These are phyloP conservation scores for Hephaestus fuliginosus DNA, from an alignment of 2,797 vertebrate genomes.

Conservation along the genomic window DNA sequence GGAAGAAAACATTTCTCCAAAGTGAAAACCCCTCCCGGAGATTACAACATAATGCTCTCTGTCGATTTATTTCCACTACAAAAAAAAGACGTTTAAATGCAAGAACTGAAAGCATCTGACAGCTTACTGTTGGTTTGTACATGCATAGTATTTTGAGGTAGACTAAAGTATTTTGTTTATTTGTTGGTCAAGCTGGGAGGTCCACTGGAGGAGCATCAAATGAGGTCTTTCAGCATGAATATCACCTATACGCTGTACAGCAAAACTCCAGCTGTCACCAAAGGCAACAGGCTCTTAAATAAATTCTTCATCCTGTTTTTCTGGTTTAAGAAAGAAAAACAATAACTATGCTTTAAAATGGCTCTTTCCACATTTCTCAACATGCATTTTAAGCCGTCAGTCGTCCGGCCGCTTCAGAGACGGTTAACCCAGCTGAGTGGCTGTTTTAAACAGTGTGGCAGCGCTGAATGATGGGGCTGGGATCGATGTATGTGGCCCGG, in stretches of 20 bases:
- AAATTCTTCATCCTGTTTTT: not conserved
- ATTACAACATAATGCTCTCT: slow-evolving; percentile 32
- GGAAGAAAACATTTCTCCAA: slow-evolving; percentile 20
- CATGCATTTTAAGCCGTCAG: not conserved
- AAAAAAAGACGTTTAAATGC: slow-evolving; percentile 15
- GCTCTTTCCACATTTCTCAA: not conserved
- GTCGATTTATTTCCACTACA: slow-evolving; percentile 31
- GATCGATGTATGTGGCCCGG: slow-evolving; percentile 65
- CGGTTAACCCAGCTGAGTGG: slow-evolving; percentile 38
- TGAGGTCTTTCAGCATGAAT: not conserved
- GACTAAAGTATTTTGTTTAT: slow-evolving; percentile 12
- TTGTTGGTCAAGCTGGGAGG: not conserved
- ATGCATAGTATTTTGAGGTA: slow-evolving; percentile 10
- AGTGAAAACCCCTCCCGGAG: slow-evolving; percentile 22
- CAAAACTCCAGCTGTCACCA: not conserved
- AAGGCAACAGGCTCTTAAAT: not conserved
- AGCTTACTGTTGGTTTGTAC: slow-evolving; percentile 1
- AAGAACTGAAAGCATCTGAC: slow-evolving; percentile 9
- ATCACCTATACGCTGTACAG: not conserved
- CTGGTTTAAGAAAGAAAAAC: not conserved
- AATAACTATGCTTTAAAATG: not conserved
- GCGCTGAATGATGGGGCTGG: slow-evolving; percentile 29
- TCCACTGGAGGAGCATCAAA: not conserved
- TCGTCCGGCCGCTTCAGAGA: slow-evolving; percentile 35
- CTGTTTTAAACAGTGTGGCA: slow-evolving; percentile 61